Base-by-base conservation (phyloP, 2,113 vertebrate genomes). In the Laterallus jamaicensis region DNA sequence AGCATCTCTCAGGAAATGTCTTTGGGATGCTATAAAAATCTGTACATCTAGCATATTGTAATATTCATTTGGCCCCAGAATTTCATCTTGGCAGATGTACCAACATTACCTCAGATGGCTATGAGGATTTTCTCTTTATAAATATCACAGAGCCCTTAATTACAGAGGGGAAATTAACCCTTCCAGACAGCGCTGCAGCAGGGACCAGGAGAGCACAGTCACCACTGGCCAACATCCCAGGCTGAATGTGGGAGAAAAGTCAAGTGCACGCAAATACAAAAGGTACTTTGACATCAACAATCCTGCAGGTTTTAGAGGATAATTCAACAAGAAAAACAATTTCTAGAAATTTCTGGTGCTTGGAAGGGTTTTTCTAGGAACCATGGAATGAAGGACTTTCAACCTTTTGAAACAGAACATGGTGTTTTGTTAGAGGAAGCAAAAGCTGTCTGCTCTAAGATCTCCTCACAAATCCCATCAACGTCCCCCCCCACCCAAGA, bases 101-200 rank as follows among this genome's bases (percentile, higher is more conserved):
- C 54, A 25, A 79, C 78, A 59, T 79, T 71, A 69, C 55, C 83
- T 69, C 83, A 95, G 74, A 94, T 66, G 74, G n/a, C 7, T 82
- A 82, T 40, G 55, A 91, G 84, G 44, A 88, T 87, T 91, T 95
- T 87, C 22, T 93, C 82, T 78, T 71, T 75, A 81, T 58, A 92
- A 92, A 93, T 80, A 92, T 89, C 62, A 64, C 54, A 59, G 50
- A 93, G n/a, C 11, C 77, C 35, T 87, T 93, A 92, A 94, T 96
- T 91, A 91, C 80, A 84, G 32, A 81, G n/a, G 19, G 42, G 44
- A 90, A 88, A 89, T 82, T 82, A 92, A 89, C 77, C 76, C 59
- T 86, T 89, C 62, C 67, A 68, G 55, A 44, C 56, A 92, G 66
- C 49, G 66, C 44, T 47, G 73, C 92, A 82, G 77, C 77, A 91